These are phyloP conservation scores for Darevskia mixta DNA, from an alignment of 2,797 vertebrate genomes.

Conservation along the genomic window DNA sequence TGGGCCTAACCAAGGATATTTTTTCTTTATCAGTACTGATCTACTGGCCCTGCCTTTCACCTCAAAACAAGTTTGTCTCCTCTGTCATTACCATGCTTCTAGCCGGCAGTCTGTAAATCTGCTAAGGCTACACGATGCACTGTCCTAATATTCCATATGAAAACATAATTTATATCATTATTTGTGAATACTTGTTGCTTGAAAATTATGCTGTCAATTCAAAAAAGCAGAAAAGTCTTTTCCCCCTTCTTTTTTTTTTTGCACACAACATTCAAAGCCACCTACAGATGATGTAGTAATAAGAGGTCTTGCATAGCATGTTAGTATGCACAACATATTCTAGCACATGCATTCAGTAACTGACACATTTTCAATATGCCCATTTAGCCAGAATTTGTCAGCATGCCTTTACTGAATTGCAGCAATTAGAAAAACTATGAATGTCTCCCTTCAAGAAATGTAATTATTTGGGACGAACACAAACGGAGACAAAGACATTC, in stretches of 20 bases:
- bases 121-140: background rate
- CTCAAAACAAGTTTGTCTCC: background rate
- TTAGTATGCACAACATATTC: conserved; percentile 67
- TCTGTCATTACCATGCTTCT: conserved; percentile 50
- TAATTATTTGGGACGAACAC: conserved; percentile 43
- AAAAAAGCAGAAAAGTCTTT: conserved; percentile 43
- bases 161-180: background rate
- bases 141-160: background rate
- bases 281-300: conserved; percentile 52
- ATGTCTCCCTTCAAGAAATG: conserved; percentile 62
- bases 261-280: conserved; percentile 70
- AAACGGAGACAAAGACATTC: conserved; percentile 58
- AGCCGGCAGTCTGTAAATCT: background rate
- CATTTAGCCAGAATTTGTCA: conserved; percentile 57
- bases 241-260: background rate
- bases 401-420: conserved; percentile 67
- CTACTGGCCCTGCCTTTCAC: background rate
- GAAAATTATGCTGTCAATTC: conserved; percentile 49
- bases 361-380: conserved; percentile 29
- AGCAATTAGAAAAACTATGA: conserved; percentile 57
- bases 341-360: conserved; percentile 57
- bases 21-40: background rate
- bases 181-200: conserved; percentile 37
- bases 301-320: conserved; percentile 59
- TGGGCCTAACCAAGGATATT: background rate